phyloP scores from a whole-genome alignment of 1,140 invertebrate genomes.

The Halictus rubicundus region DNA sequence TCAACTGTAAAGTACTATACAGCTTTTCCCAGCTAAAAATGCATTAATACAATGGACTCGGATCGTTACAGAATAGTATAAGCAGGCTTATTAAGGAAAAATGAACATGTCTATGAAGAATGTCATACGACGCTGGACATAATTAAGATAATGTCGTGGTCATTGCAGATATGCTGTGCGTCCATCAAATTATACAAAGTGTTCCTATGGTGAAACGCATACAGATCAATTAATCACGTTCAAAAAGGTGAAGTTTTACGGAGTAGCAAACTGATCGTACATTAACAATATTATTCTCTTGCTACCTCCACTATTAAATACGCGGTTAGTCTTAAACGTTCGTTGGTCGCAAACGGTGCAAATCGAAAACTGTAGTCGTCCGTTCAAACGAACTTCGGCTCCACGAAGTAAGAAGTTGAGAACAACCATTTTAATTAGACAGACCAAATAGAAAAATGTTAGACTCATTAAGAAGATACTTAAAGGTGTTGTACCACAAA shows the following conservation, averaged over 20 bases:
- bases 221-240: constrained; percentile 12
- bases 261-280: too few species aligned
- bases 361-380: background rate
- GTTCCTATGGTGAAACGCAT: background rate
- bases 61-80: too few species aligned
- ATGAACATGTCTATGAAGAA: background rate
- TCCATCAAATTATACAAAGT: background rate
- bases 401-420: background rate
- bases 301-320: background rate
- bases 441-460: background rate
- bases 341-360: background rate
- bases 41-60: too few species aligned
- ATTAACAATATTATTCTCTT: background rate
- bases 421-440: too few species aligned
- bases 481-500: background rate
- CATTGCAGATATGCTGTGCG: background rate
- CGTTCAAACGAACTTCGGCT: too few species aligned
- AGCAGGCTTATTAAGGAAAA: too few species aligned
- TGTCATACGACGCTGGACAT: background rate
- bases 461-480: background rate
- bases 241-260: constrained; percentile 36
- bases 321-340: constrained; percentile 14
- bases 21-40: too few species aligned
- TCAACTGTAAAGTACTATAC: too few species aligned
- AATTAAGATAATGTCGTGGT: constrained; percentile 31